Evolutionary conservation across 2,797 vertebrate genomes (phyloP), one percentile per base, ranked within the genome.

Genomic region (Megalops cyprinoides): DNA sequence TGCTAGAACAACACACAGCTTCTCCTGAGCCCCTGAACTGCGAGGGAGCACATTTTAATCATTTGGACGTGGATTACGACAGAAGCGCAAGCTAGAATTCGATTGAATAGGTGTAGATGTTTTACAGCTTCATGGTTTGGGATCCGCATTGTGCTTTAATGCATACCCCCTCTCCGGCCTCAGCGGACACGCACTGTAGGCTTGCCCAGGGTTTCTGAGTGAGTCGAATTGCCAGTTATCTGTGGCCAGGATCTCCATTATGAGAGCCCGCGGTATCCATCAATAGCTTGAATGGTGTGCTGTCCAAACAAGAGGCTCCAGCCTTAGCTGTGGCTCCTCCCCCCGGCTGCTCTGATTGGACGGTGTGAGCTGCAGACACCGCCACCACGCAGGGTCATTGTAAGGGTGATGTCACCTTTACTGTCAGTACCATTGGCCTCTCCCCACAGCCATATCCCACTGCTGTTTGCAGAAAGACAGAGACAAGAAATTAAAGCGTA

Each of bases 261-360:
- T 83, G 85, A 83, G 82, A 80, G 79, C 79, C 79, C 86, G 79
- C 85, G 83, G 78, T 86, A 84, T 83, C 87, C 82, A 81, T 84
- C 85, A 87, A 51, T 86, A 81, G 79, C 71, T n/a, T 89, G 87
- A 89, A 90, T 86, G 86, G 84, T 65, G 79, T 51, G 15, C 82
- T 89, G 88, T 83, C 77, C 77, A 90, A 91, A 90, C 88, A 89
- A 46, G 78, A 78, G 87, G 85, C 84, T 69, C 85, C 87, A 76
- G 39, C 78, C 67, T 88, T 87, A 87, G 87, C 87, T 83, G 74
- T 60, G 83, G 79, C 81, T 86, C 78, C 85, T 81, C 79, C 76
- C 83, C 4, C 60, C 79, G 77, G 20, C 81, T 62, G 80, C 81
- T 44, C 79, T 83, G 79, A 88, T 80, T 20, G 37, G 85, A 37